phyloP scores from a whole-genome alignment of 2,797 vertebrate species.

The Protosalanx chinensis region DNA sequence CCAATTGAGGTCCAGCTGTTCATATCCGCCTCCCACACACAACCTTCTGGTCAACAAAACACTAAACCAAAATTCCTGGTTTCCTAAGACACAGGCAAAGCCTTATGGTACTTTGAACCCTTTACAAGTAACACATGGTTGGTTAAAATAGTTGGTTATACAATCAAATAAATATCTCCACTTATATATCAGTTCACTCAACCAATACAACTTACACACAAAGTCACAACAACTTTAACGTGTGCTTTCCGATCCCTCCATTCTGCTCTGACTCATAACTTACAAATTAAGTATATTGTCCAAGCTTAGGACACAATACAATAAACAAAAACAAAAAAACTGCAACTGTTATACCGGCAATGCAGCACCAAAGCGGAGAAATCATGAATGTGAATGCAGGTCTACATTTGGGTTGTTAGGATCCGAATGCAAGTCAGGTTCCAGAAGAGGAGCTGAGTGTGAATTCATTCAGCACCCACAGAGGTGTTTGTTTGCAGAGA shows the following conservation, averaged over 20 bases:
- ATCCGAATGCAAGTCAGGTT: slow-evolving; percentile 16
- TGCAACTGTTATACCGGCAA: slow-evolving; percentile 8
- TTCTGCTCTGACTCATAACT: not conserved
- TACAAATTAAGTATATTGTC: slow-evolving; percentile 12
- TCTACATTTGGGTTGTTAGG: slow-evolving; percentile 22
- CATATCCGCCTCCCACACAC: no score
- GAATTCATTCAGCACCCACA: slow-evolving; percentile 37
- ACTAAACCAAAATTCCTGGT: no score
- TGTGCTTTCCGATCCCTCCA: not conserved
- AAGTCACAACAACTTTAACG: slow-evolving; percentile 5
- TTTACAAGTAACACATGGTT: no score
- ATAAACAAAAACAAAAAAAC: slow-evolving; percentile 34
- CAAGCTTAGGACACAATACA: slow-evolving; percentile 44
- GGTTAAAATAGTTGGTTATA: no score
- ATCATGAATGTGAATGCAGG: slow-evolving; percentile 39
- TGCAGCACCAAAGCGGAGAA: slow-evolving; percentile 25
- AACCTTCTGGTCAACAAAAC: no score
- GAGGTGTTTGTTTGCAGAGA: slow-evolving; percentile 27
- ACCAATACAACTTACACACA: not conserved
- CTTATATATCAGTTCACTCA: no score
- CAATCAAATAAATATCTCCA: no score
- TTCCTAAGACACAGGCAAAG: no score
- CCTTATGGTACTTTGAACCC: no score
- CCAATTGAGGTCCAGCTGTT: no score
- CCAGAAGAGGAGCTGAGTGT: slow-evolving; percentile 34